Conservation (phyloP, 2,113 vertebrate species). For the Tupaia tana region DNA sequence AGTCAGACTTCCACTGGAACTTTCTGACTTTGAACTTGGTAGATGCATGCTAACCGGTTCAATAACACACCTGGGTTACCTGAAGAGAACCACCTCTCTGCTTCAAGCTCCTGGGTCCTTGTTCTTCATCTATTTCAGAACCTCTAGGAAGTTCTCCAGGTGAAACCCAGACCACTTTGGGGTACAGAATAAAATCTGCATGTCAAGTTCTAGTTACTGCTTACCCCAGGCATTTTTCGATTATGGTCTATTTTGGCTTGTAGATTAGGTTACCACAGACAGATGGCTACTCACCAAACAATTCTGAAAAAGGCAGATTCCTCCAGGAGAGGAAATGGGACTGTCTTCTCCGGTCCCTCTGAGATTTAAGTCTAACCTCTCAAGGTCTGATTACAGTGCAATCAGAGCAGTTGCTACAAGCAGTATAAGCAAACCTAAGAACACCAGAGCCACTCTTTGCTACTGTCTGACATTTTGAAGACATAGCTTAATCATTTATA, state of each 20-base stretch:
- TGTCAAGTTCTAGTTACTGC: background rate
- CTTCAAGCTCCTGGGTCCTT: background rate
- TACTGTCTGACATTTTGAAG: background rate
- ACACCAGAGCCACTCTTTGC: background rate
- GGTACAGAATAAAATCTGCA: background rate
- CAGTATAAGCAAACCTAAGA: background rate
- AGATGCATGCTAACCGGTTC: background rate
- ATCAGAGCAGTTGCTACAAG: background rate
- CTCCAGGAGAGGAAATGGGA: too few relatives aligned
- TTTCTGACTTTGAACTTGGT: background rate
- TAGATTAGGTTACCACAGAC: background rate
- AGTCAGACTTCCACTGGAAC: background rate
- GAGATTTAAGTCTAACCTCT: background rate
- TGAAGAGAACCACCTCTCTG: background rate
- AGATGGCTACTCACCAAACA: background rate
- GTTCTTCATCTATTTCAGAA: background rate
- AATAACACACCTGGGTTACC: background rate
- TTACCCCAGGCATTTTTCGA: background rate
- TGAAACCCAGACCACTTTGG: background rate
- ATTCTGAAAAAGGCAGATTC: background rate
- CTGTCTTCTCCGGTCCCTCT: background rate
- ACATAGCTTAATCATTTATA: background rate
- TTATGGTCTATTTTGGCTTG: background rate
- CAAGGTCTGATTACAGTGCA: background rate
- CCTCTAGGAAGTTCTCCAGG: background rate